Conservation (phyloP, 2,113 vertebrate genomes). For the Pomatostomus ruficeps region DNA sequence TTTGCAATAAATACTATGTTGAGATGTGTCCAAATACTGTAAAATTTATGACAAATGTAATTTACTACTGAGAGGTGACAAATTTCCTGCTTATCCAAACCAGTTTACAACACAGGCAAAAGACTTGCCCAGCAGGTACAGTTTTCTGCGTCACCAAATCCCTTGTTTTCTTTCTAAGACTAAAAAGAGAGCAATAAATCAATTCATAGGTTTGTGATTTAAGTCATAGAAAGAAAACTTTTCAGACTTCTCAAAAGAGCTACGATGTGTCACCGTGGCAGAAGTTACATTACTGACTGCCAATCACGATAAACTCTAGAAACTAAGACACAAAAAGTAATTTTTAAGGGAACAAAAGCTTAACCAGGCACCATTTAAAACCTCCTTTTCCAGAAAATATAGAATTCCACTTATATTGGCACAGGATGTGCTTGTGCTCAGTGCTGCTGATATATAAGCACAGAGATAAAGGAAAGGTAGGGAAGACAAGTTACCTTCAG, state of each 20-base stretch:
- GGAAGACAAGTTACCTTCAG: conserved; percentile 81
- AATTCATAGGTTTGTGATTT: neutral
- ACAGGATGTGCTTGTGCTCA: neutral
- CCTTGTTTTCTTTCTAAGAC: neutral
- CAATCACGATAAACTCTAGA: neutral
- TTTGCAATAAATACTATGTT: neutral
- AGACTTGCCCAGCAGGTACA: neutral
- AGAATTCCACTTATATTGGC: neutral
- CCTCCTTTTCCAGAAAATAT: too few species aligned
- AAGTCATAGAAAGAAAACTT: neutral
- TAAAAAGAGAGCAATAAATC: neutral
- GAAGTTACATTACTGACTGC: neutral
- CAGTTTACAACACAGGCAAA: neutral
- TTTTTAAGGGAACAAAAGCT: neutral
- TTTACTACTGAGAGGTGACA: neutral
- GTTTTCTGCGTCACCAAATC: neutral
- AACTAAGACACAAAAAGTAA: neutral
- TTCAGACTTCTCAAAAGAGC: neutral
- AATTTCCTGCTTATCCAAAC: neutral
- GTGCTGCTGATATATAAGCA: neutral
- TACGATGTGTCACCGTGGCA: fast-evolving
- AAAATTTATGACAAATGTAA: neutral
- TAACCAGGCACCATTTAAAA: neutral
- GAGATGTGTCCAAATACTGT: neutral
- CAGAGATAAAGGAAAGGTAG: neutral